These are phyloP conservation scores for Geophilus truncorum DNA, from an alignment of 2,888 invertebrate genomes.

Conservation along the genomic window DNA sequence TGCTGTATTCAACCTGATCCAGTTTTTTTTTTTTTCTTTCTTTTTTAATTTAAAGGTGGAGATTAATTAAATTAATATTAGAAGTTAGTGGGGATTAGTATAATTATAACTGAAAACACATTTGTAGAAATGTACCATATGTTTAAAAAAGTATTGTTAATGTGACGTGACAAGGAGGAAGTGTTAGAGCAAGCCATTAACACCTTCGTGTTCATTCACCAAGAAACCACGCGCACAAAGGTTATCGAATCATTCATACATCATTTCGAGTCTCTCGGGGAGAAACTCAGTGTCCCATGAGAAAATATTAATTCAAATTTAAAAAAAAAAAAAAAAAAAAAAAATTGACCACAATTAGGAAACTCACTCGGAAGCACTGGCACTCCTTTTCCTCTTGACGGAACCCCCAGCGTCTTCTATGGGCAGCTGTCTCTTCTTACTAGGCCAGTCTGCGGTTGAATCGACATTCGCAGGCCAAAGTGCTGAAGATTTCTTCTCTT, in stretches of 20 bases:
- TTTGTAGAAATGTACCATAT: neutral
- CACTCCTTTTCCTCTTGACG: neutral
- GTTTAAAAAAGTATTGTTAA: neutral
- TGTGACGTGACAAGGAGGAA: neutral
- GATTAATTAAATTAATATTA: neutral
- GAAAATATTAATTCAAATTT: neutral
- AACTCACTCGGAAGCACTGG: conserved; percentile 10
- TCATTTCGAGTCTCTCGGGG: neutral
- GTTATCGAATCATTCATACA: neutral
- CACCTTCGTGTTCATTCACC: neutral
- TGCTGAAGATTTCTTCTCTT: neutral
- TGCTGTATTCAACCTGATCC: neutral
- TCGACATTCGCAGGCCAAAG: neutral
- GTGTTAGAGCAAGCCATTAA: neutral
- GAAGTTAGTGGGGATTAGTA: neutral
- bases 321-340: neutral
- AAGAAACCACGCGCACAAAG: neutral
- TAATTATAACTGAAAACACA: too few species aligned
- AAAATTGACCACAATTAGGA: neutral
- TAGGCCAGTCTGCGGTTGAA: neutral
- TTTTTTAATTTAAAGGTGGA: neutral
- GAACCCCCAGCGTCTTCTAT: neutral
- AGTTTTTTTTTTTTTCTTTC: neutral
- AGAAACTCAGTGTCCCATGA: too few species aligned
- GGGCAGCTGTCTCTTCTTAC: neutral